These are phyloP conservation scores for Chanos chanos DNA, from an alignment of 2,797 vertebrate genomes.

Conservation along the genomic window DNA sequence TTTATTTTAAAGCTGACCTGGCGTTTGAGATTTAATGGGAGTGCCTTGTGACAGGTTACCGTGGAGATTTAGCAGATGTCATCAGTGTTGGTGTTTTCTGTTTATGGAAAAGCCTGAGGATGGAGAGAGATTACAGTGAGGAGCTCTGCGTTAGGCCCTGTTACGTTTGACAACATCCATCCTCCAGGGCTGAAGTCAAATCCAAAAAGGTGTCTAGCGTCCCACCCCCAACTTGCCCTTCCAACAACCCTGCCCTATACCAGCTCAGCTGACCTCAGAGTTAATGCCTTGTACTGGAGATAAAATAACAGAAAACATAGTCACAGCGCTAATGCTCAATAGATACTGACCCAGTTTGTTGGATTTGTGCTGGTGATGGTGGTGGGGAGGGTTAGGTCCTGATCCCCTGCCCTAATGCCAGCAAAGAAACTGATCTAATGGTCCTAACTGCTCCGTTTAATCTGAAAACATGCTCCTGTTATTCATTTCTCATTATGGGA, in stretches of 20 bases:
- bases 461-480: constrained; percentile 75
- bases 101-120: constrained; percentile 20
- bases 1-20: constrained; percentile 31
- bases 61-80: constrained; percentile 35
- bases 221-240: constrained; percentile 54
- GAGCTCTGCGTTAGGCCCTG: constrained; percentile 55
- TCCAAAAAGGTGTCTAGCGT: constrained; percentile 52
- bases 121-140: constrained; percentile 38
- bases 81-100: constrained; percentile 34
- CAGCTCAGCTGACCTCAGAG: constrained; percentile 67
- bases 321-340: constrained; percentile 77
- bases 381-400: constrained; percentile 38
- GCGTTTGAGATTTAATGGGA: constrained; percentile 27
- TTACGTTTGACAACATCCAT: constrained; percentile 55
- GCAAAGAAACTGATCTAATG: constrained; percentile 79
- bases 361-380: constrained; percentile 61
- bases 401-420: constrained; percentile 73
- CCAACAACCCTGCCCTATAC: constrained; percentile 70
- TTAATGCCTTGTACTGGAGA: constrained; percentile 75
- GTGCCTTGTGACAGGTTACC: constrained; percentile 43
- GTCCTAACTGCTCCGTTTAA: constrained; percentile 75
- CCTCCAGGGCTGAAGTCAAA: constrained; percentile 50
- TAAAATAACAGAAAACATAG: constrained; percentile 79
- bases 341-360: constrained; percentile 78
- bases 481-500: constrained; percentile 80